Evolutionary conservation across 2,888 invertebrate genomes (phyloP), one percentile per base, ranked within the genome.

Genomic region (Pseudoips prasinana): DNA sequence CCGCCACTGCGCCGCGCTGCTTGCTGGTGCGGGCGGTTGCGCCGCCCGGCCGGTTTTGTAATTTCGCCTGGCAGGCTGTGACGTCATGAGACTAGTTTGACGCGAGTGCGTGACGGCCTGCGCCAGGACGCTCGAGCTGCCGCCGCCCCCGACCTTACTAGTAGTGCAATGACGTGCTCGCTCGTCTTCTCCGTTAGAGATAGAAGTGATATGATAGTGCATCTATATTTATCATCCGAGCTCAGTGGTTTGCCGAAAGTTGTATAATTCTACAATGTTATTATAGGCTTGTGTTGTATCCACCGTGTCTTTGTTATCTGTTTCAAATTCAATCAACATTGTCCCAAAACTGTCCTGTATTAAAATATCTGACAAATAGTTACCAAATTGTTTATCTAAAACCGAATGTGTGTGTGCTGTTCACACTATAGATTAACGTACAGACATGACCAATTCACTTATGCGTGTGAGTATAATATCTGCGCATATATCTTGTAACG

Each of bases 51-150:
- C 85, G 85, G 87, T 86, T 87, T 86, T 83, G 79, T 86, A 72
- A 78, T 80, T 83, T 82, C 64, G 84, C 86, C 84, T 81, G 82
- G 77, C 83, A 68, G 78, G 77, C 77, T 60, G 78, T 87, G 87
- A 87, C 87, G 87, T 87, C 87, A 87, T 70, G 73, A 84, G 64
- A 87, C 87, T 87, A 85, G 87, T 87, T 86, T 83, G 78, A 86
- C 76, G 74, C 70, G 81, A 73, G 73, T 80, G 84, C 82, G 80
- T 85, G 83, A 86, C 81, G 77, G 76, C 69, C 73, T 72, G 80
- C 73, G 71, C 74, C 85, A 73, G 85, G 83, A 81, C 76, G 82
- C 73, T 69, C 66, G 73, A 71, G 70, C 69, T 67, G 73, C 67
- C 62, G 69, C 82, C 82, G 79, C 82, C 84, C 84, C 83, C 80